Conservation (phyloP, 2,113 vertebrate species). For the Odontophorus gujanensis region DNA sequence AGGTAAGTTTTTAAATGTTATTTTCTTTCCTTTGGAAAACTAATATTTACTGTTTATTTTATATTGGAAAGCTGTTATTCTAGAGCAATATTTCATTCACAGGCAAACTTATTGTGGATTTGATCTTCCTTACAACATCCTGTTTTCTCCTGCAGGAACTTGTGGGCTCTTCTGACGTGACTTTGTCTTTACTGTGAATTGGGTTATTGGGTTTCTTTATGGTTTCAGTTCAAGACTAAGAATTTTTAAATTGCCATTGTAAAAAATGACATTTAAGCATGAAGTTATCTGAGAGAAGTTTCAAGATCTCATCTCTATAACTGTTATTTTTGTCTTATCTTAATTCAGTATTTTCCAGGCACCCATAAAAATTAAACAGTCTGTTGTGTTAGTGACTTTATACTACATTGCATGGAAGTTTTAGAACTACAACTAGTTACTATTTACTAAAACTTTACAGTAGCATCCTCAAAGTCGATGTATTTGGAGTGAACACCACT, state of each 20-base stretch:
- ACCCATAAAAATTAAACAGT: neutral
- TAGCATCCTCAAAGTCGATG: neutral
- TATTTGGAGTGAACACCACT: neutral
- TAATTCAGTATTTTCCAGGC: neutral
- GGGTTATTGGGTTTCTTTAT: neutral
- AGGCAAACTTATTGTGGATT: neutral
- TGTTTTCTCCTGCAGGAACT: neutral
- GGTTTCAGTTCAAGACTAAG: neutral
- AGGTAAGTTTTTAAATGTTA: constrained; percentile 52
- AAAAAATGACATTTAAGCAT: neutral
- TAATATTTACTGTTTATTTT: neutral
- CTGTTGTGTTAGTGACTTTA: neutral
- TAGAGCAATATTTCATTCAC: neutral
- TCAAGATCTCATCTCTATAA: neutral
- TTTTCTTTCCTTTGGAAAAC: neutral
- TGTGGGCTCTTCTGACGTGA: neutral
- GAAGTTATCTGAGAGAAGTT: neutral
- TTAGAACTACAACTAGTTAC: neutral
- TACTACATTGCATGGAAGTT: neutral
- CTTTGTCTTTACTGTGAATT: neutral
- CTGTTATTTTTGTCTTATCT: neutral
- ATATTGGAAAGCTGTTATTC: neutral
- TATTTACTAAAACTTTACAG: neutral
- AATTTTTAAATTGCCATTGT: neutral
- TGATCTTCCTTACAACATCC: neutral